Evolutionary conservation across 2,888 invertebrate genomes (phyloP).

Genomic region (Onchidella celtica): DNA sequence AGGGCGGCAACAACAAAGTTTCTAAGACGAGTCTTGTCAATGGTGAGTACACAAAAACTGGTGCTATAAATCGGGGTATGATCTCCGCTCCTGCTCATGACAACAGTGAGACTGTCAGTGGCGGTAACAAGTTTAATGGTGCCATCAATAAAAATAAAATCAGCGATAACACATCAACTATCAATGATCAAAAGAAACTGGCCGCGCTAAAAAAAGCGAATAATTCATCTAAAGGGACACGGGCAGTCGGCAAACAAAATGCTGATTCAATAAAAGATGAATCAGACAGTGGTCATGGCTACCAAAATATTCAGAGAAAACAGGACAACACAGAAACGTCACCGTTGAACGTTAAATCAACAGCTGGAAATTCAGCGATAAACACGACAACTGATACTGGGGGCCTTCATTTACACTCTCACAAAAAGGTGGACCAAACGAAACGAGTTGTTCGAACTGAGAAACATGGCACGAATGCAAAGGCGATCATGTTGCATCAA

Average conservation of each 20-base stretch:
- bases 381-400: not conserved
- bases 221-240: not conserved
- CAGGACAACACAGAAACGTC: not conserved
- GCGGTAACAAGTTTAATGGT: not conserved
- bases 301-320: not conserved
- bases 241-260: not conserved
- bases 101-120: not conserved
- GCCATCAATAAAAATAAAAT: not conserved
- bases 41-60: not conserved
- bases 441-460: not conserved
- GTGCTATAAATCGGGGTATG: not conserved
- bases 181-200: constrained; percentile 1
- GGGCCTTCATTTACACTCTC: not conserved
- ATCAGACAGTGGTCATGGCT: not conserved
- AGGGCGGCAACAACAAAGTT: not conserved
- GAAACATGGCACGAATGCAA: not conserved
- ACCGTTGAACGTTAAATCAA: not conserved
- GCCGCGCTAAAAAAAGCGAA: not conserved
- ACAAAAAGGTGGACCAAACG: not conserved
- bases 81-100: no score
- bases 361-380: not conserved
- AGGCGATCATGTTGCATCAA: no score
- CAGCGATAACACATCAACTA: not conserved
- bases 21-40: not conserved
- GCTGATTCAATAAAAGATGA: not conserved